Conservation (phyloP, 2,888 invertebrate species). For the Stenurella melanura region DNA sequence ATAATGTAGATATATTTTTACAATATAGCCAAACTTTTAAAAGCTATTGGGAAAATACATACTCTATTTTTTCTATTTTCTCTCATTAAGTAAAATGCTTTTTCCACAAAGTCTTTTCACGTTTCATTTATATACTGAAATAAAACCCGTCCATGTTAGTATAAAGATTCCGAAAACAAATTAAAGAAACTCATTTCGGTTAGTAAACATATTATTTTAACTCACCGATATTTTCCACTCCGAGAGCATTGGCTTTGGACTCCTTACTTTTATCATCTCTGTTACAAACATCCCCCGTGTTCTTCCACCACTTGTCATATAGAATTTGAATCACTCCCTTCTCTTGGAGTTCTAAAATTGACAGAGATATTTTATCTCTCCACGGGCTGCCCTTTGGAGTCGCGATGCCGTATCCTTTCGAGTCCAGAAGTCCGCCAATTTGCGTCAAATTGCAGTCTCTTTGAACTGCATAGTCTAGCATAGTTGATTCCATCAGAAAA, state of each 20-base stretch:
- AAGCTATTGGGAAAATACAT: no score
- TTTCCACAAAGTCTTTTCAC: no score
- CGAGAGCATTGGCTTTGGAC: constrained; percentile 93
- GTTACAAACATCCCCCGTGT: constrained; percentile 93
- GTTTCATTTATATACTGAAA: no score
- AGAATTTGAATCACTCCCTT: constrained; percentile 94
- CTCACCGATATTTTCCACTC: constrained; percentile 89
- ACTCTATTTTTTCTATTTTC: no score
- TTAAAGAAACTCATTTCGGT: not conserved
- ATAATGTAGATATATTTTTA: no score
- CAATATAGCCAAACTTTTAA: no score
- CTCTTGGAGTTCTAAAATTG: constrained; percentile 95
- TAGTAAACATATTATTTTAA: not conserved
- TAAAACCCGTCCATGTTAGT: no score
- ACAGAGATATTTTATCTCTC: constrained; percentile 97
- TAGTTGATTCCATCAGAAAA: constrained; percentile 98
- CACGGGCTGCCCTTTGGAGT: constrained; percentile 96
- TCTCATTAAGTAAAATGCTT: no score
- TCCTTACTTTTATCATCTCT: constrained; percentile 92
- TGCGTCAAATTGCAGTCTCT: constrained; percentile 98
- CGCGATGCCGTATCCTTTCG: constrained; percentile 95
- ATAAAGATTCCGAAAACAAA: not conserved
- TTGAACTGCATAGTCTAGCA: constrained; percentile 96
- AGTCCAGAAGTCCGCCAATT: constrained; percentile 91
- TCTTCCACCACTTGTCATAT: constrained; percentile 99